Evolutionary conservation across 2,888 invertebrate genomes (phyloP).

Genomic region (Limnephilus marmoratus): DNA sequence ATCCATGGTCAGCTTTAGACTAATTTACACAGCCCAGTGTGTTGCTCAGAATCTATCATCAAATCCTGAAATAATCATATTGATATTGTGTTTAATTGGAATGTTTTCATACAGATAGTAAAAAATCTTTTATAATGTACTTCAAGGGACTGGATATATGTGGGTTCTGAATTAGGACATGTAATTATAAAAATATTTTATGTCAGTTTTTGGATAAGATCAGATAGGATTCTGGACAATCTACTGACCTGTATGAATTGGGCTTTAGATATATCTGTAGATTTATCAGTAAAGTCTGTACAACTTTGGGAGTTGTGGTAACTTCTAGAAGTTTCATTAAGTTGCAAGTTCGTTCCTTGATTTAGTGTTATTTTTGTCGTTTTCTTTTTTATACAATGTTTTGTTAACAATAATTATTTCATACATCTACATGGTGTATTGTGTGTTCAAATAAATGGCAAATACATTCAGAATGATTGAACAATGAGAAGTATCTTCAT

Average conservation of each 20-base stretch:
- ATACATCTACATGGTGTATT: background rate
- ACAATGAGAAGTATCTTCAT: background rate
- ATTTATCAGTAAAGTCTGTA: slow-evolving; percentile 15
- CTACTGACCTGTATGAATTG: background rate
- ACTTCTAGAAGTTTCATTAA: background rate
- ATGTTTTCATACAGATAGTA: background rate
- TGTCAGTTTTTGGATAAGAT: background rate
- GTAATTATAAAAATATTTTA: background rate
- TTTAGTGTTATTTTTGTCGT: background rate
- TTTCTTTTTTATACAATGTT: background rate
- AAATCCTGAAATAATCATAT: background rate
- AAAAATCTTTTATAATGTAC: background rate
- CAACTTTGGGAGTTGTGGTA: background rate
- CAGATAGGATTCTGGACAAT: background rate
- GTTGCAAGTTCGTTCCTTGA: background rate
- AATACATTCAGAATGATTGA: background rate
- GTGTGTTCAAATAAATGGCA: background rate
- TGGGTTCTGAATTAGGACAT: background rate
- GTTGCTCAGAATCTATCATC: background rate
- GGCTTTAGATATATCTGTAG: background rate
- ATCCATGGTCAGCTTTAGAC: background rate
- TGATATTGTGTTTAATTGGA: background rate
- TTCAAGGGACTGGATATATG: background rate
- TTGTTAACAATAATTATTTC: background rate
- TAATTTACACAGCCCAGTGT: background rate